Conservation (phyloP, 37 sponge, comb jelly and placozoan species). For the Oopsacas minuta region DNA sequence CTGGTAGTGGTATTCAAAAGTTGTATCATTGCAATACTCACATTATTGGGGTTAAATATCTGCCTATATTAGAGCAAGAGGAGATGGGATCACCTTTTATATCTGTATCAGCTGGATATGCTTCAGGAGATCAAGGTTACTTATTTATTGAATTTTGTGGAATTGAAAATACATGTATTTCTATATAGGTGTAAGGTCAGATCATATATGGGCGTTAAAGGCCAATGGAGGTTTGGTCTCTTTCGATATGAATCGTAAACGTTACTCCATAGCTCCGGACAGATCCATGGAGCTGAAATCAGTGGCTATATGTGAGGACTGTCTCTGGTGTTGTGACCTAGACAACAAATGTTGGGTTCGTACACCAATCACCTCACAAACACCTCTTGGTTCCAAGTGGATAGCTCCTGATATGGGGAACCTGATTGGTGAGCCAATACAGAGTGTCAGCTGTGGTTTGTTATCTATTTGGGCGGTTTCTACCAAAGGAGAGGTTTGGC, state of each 20-base stretch:
- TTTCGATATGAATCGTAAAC: not conserved
- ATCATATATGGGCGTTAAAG: not conserved
- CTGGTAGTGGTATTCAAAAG: not conserved
- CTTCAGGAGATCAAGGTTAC: not conserved
- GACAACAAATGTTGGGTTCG: slow-evolving; percentile 39
- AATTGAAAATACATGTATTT: no score
- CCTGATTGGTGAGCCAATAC: slow-evolving; percentile 27
- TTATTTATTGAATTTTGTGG: not conserved
- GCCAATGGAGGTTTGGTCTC: not conserved
- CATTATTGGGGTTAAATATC: not conserved
- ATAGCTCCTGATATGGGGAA: slow-evolving; percentile 54
- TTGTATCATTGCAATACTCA: not conserved
- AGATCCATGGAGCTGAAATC: not conserved
- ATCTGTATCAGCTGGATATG: not conserved
- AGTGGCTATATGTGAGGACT: slow-evolving; percentile 35
- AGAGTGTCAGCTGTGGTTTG: slow-evolving; percentile 35
- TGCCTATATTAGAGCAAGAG: not conserved
- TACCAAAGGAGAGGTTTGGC: slow-evolving; percentile 41
- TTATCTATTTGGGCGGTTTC: slow-evolving; percentile 68
- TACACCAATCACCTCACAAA: slow-evolving; percentile 27
- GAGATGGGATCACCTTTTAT: not conserved
- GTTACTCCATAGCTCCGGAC: not conserved
- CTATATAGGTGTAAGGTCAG: not conserved
- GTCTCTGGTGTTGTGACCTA: slow-evolving; percentile 47
- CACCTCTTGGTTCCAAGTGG: slow-evolving; percentile 54